These are phyloP conservation scores for Gobio occitaniae DNA, from an alignment of 2,797 vertebrate genomes.

Conservation along the genomic window DNA sequence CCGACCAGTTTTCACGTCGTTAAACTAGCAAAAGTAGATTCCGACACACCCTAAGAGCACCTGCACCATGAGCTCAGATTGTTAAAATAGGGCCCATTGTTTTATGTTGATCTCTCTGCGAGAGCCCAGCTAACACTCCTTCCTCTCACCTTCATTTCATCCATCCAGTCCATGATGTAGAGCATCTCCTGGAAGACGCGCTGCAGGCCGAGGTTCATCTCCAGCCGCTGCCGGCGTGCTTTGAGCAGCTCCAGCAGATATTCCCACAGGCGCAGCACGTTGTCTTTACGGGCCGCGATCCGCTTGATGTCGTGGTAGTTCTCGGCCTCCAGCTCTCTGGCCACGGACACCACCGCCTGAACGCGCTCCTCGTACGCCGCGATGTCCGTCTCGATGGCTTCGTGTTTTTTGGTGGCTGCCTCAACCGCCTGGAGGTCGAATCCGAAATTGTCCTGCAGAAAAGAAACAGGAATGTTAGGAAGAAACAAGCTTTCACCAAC, in stretches of 20 bases:
- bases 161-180: constrained; percentile 99
- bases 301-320: constrained; percentile 81
- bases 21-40: no score
- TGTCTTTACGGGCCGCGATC: constrained; percentile 82
- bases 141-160: constrained; percentile 59
- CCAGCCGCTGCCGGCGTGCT: constrained; percentile 88
- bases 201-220: constrained; percentile 93
- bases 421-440: constrained; percentile 80
- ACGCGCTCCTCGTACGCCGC: constrained; percentile 84
- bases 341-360: constrained; percentile 80
- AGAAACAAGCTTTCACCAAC: neutral
- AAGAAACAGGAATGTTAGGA: neutral
- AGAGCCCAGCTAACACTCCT: neutral
- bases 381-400: constrained; percentile 86
- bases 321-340: constrained; percentile 79
- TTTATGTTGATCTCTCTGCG: neutral
- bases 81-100: no score
- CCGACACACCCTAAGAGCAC: no score
- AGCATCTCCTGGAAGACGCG: constrained; percentile 99
- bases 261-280: constrained; percentile 95
- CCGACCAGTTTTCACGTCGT: no score
- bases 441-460: constrained; percentile 81
- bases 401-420: constrained; percentile 84
- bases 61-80: no score
- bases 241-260: constrained; percentile 95